phyloP scores from a whole-genome alignment of 2,797 vertebrate genomes.

The Anomalospiza imberbis region DNA sequence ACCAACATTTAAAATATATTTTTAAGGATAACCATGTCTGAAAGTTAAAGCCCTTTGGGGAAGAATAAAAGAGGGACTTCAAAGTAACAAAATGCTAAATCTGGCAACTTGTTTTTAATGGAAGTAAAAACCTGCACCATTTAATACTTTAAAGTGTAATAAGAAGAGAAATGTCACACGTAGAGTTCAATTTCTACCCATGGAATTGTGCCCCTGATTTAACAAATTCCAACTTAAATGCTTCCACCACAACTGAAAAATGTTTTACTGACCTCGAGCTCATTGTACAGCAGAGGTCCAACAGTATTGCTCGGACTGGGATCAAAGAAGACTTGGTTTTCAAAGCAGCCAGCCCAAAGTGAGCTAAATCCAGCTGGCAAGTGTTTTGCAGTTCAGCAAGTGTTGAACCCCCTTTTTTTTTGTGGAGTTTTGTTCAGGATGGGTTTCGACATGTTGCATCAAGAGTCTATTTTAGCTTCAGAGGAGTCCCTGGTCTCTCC shows the following conservation, averaged over 20 bases:
- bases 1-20: slow-evolving; percentile 47
- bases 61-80: slow-evolving; percentile 57
- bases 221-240: slow-evolving; percentile 51
- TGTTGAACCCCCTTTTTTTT: background rate
- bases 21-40: slow-evolving; percentile 47
- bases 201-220: slow-evolving; percentile 51
- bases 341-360: background rate
- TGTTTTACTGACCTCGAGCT: background rate
- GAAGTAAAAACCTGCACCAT: slow-evolving; percentile 36
- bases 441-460: background rate
- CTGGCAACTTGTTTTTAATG: slow-evolving; percentile 65
- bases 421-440: background rate
- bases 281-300: slow-evolving; percentile 9
- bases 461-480: background rate
- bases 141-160: slow-evolving; percentile 48
- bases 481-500: background rate
- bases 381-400: background rate
- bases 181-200: slow-evolving; percentile 46
- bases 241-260: slow-evolving; percentile 33
- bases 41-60: slow-evolving; percentile 53
- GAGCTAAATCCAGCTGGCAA: slow-evolving; percentile 9
- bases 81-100: slow-evolving; percentile 62
- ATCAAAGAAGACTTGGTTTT: slow-evolving; percentile 36
- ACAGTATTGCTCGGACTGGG: background rate
- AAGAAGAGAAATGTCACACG: slow-evolving; percentile 56